These are phyloP conservation scores for Sinocyclocheilus rhinocerous DNA, from an alignment of 2,113 vertebrate species.

Conservation along the genomic window DNA sequence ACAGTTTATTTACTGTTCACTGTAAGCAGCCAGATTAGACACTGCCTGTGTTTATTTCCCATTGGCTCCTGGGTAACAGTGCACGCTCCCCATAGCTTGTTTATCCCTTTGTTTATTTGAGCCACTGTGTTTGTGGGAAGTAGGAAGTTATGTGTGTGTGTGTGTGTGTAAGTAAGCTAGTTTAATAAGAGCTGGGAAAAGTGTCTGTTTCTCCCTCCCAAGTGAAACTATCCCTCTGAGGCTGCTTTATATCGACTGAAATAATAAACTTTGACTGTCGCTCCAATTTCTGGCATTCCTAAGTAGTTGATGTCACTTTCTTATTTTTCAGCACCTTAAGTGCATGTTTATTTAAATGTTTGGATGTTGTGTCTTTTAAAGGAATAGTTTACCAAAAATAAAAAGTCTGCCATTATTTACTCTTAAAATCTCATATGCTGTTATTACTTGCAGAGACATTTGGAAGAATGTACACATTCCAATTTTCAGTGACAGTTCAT, in stretches of 20 bases:
- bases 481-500: not conserved
- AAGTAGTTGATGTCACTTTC: conserved; percentile 69
- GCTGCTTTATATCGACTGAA: conserved; percentile 63
- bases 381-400: not conserved
- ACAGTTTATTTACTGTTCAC: conserved; percentile 63
- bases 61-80: conserved; percentile 60
- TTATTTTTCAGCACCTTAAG: conserved; percentile 44
- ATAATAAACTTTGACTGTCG: conserved; percentile 70
- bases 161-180: conserved; percentile 53
- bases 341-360: conserved; percentile 22
- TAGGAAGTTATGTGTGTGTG: conserved; percentile 26
- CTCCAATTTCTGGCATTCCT: conserved; percentile 71
- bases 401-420: not conserved
- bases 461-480: not conserved
- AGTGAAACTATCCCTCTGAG: conserved; percentile 59
- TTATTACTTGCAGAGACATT: not conserved
- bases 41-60: conserved; percentile 59
- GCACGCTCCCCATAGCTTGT: conserved; percentile 65
- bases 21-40: conserved; percentile 48
- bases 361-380: not conserved
- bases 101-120: conserved; percentile 74
- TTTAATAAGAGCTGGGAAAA: conserved; percentile 60
- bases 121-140: conserved; percentile 69
- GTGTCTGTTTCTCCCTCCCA: conserved; percentile 51
- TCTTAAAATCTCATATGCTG: not conserved